phyloP scores from a whole-genome alignment of 1,140 invertebrate species.

The Atopsyche davidsoni region DNA sequence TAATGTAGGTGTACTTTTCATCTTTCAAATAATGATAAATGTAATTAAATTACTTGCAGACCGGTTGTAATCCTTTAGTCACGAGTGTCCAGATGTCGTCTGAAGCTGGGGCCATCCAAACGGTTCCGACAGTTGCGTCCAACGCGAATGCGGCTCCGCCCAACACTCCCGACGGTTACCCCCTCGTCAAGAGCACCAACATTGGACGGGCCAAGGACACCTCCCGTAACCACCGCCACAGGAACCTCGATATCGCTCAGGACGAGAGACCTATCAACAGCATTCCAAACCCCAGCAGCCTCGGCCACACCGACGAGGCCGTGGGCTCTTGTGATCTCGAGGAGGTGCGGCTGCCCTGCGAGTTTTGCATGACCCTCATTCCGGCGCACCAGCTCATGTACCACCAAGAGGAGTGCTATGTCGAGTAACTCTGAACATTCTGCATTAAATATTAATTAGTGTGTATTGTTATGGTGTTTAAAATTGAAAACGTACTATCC shows the following conservation, averaged over 20 bases:
- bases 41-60: constrained; percentile 17
- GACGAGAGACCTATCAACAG: not conserved
- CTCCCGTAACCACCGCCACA: not conserved
- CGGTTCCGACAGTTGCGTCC: not conserved
- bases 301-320: constrained; percentile 7
- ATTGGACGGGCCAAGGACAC: not conserved
- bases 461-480: too few species aligned
- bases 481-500: not conserved
- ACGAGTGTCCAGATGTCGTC: constrained; percentile 18
- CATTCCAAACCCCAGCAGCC: not conserved
- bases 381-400: constrained; percentile 19
- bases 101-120: too few species aligned
- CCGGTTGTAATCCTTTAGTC: constrained; percentile 23
- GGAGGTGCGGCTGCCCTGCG: constrained; percentile 25
- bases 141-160: constrained; percentile 17
- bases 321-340: constrained; percentile 7
- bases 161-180: constrained; percentile 25
- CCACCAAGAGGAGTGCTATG: constrained; percentile 24
- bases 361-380: constrained; percentile 27
- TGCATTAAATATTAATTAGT: not conserved
- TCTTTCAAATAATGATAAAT: not conserved
- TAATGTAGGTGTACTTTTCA: too few species aligned
- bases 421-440: not conserved
- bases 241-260: not conserved
- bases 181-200: constrained; percentile 14